Evolutionary conservation across 2,888 invertebrate genomes (phyloP), one percentile per base, ranked within the genome.

Genomic region (Scaptodrosophila latifasciaeformis): DNA sequence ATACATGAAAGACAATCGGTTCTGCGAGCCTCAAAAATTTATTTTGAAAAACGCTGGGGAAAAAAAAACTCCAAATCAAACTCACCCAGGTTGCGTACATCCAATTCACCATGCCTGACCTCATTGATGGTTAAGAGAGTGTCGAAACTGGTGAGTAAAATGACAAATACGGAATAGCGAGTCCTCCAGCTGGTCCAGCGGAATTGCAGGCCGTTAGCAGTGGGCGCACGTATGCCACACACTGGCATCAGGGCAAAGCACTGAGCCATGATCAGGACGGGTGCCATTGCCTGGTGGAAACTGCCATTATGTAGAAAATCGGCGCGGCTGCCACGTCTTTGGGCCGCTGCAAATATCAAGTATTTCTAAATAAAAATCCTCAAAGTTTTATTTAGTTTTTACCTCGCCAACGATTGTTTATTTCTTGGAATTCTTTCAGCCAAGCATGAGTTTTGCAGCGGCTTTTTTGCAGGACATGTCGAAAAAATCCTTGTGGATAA

Each of bases 231-330:
- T 5, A 85, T 68, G 0, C 86, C 86, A 24, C 71, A 62, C 9
- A 85, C 83, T 1, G 85, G 86, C 84, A 85, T 84, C 12, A 83
- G 42, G 17, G 83, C 72, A 31, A 85, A 86, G 31, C 76, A 77
- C 46, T 85, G 85, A 2, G 84, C 84, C 53, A 85, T 63, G 29
- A 76, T 67, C 10, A 85, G 62, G 39, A 84, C 85, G 63, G 85
- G 84, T 30, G 74, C 81, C 24, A 84, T 62, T 15, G 85, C 85
- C 62, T 80, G 77, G 46, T 82, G 81, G 54, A 85, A 86, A 55
- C 76, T 79, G 52, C 83, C 85, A 48, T 81, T 76, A 51, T 81
- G 74, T 5, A 66, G 37, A 21, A 76, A 76, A 59, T 71, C 67
- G 3, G 46, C 37, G 3, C 71, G 64, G 24, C 64, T 74, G 5